Base-by-base conservation (phyloP, 1,140 invertebrate genomes). In the Zaprionus lachaisei region DNA sequence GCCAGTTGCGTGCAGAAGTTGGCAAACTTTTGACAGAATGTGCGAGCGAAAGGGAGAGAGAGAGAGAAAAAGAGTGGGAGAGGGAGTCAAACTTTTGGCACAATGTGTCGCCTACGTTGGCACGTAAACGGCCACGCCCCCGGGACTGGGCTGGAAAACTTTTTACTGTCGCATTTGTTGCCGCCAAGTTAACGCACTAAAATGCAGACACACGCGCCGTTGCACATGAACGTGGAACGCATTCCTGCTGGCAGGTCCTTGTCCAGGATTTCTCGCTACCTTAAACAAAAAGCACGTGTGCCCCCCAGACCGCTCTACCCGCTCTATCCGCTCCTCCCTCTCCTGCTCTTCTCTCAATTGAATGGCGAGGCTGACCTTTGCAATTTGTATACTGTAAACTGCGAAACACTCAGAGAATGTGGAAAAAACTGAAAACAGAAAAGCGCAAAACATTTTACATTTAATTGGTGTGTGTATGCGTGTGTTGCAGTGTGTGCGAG, bases 151-250 rank as follows among this genome's bases (percentile, higher is more conserved):
- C 15, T 38, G 57, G n/a, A 77, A 89, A 89, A 85, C 65, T 89
- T 89, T 89, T 89, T 89, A 89, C 85, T 89, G 85, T 89, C 85
- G 85, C 85, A 90, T 87, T 87, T 89, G 70, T 77, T 60, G 68
- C 70, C 71, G 49, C 72, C 77, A 64, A 64, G 17, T 77, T 62
- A 64, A 54, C 47, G 79, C 81, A 90, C 75, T 89, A 82, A 89
- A 89, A 81, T 68, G 85, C 85, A 89, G 85, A 65, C 56, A 62
- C 70, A 77, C 64, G 49, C 62, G 24, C 22, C 57, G 41, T 44
- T 69, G 60, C 71, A 74, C 72, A 68, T 54, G 28, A 56, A 24
- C 31, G 60, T 63, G 67, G 54, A 54, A 54, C 62, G 60, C 62
- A 65, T 31, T 74, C 74, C 47, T 24, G 80, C 60, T 82, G 65